Evolutionary conservation across 2,888 invertebrate species (phyloP), one percentile per base, ranked within the genome.

Genomic region (Ophion slaviceki): DNA sequence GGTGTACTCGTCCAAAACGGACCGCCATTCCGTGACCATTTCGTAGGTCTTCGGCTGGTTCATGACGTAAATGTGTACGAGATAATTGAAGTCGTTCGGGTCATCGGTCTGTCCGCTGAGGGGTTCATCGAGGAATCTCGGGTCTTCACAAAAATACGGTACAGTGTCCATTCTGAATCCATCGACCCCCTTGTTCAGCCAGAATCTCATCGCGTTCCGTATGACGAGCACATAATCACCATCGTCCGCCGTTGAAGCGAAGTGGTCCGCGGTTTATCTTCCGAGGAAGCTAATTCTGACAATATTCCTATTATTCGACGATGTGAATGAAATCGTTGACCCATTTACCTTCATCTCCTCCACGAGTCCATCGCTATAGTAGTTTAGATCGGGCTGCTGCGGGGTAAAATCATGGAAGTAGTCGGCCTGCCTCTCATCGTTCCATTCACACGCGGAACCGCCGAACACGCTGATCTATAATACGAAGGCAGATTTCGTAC

Each of bases 351-450:
- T 96, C 94, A 97, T 96, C 89, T 96, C 96, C 67, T 95, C 94
- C 0, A 96, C 94, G 14, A 98, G 95, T 0, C 94, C 94, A 0
- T 96, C 95, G 92, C 97, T 97, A 47, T 96, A 95, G 90, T 95
- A 97, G 93, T 98, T 98, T 5, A 98, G 94, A 94, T 98, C 98
- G 0, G 98, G 98, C 90, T 98, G 97, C 64, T 95, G 94, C 5
- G 91, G 90, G 1, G 96, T 94, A 90, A 97, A 98, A 89, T 97
- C 97, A 93, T 98, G 98, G 0, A 97, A 95, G 92, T 97, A 98
- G 90, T 95, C 98, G 90, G 97, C 96, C 86, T 96, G 94, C 32
- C 97, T 95, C 32, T 94, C 92, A 0, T 95, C 94, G 87, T 95
- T 95, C 95, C 96, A 98, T 32, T 95, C 94, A 97, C 98, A 97